phyloP scores from a whole-genome alignment of 92 coral and sea anemone genomes.

The Porites lobata region DNA sequence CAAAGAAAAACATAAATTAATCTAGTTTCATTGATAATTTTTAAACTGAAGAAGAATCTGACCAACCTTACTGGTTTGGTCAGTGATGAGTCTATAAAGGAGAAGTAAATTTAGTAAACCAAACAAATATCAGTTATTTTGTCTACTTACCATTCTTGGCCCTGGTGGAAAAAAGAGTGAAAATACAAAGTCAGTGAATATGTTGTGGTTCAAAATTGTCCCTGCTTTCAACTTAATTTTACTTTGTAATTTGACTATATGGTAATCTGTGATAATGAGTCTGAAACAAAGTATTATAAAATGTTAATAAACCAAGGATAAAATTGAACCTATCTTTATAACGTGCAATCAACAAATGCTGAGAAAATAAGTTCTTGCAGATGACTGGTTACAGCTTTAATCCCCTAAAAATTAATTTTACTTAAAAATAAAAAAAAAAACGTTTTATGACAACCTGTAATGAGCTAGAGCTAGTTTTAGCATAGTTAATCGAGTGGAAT shows the following conservation, averaged over 20 bases:
- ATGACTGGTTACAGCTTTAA: no score
- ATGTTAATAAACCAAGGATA: background rate
- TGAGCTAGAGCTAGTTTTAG: no score
- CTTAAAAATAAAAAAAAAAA: no score
- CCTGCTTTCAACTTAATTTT: no score
- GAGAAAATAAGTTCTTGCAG: no score
- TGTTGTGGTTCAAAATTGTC: no score
- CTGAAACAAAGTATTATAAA: background rate
- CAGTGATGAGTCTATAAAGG: background rate
- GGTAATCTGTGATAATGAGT: background rate
- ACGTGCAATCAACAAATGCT: no score
- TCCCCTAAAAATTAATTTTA: no score
- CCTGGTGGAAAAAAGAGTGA: conserved; percentile 9
- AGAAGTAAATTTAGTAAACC: background rate
- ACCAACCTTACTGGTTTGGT: no score
- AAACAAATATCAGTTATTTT: background rate
- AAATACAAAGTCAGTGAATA: background rate
- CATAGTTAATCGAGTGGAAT: no score
- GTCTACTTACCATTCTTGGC: conserved; percentile 57
- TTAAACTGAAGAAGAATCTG: background rate
- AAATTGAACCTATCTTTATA: background rate
- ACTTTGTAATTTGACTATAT: background rate
- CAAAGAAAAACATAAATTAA: background rate
- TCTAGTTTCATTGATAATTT: no score
- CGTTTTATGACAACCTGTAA: no score